phyloP scores from a whole-genome alignment of 2,797 vertebrate species.

The Xenopus petersii region DNA sequence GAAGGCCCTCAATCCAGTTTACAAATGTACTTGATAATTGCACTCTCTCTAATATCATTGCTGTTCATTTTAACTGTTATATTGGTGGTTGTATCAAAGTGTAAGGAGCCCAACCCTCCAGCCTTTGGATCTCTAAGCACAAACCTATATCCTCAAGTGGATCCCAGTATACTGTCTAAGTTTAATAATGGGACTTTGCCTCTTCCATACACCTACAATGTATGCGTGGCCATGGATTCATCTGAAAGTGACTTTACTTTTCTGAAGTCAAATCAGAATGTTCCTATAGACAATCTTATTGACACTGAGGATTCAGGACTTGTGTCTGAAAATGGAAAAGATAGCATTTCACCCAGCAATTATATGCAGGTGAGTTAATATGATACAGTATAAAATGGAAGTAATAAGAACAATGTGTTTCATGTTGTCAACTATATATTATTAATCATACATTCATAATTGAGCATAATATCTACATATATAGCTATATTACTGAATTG shows the following conservation, averaged over 20 bases:
- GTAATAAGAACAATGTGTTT: too few species aligned
- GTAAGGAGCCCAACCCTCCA: constrained; percentile 1
- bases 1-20: constrained; percentile 4
- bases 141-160: constrained; percentile 36
- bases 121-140: constrained; percentile 47
- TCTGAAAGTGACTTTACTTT: constrained; percentile 26
- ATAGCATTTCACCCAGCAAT: too few species aligned
- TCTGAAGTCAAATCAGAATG: background rate
- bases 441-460: too few species aligned
- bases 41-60: constrained; percentile 23
- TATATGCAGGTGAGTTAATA: too few species aligned
- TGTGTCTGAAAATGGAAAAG: too few species aligned
- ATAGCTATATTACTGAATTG: too few species aligned
- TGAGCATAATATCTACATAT: too few species aligned
- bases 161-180: constrained; percentile 19
- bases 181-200: constrained; percentile 58
- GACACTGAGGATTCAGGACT: constrained; percentile 5
- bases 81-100: constrained; percentile 28
- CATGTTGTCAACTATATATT: too few species aligned
- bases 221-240: constrained; percentile 16
- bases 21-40: constrained; percentile 30
- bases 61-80: constrained; percentile 42
- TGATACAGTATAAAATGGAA: too few species aligned
- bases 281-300: constrained; percentile 31
- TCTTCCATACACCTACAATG: constrained; percentile 56